Conservation (phyloP, 2,888 invertebrate genomes). For the Hemaris fuciformis region DNA sequence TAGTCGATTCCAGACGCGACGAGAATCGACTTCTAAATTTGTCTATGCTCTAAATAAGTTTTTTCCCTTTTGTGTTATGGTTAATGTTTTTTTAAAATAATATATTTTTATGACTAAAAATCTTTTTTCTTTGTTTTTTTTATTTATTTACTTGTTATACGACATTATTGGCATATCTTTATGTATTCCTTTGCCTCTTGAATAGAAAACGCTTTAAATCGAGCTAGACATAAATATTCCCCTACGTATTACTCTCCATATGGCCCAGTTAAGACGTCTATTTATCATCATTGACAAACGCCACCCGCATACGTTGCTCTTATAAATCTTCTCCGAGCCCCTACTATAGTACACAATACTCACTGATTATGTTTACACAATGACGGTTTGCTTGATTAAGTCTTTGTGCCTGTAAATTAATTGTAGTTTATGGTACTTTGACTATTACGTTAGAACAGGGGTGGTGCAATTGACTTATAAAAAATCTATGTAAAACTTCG, state of each 20-base stretch:
- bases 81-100: not conserved
- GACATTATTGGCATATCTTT: too few species aligned
- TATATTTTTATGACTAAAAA: too few species aligned
- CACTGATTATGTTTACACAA: constrained; percentile 1
- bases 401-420: not conserved
- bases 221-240: not conserved
- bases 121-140: too few species aligned
- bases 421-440: too few species aligned
- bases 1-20: not conserved
- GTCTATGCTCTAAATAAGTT: not conserved
- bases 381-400: constrained; percentile 8
- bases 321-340: constrained; percentile 29
- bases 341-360: constrained; percentile 18
- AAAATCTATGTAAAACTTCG: too few species aligned
- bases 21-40: not conserved
- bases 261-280: not conserved
- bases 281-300: constrained; percentile 12
- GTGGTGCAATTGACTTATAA: too few species aligned
- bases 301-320: constrained; percentile 29
- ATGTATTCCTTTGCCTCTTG: too few species aligned
- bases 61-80: not conserved
- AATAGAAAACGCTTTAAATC: too few species aligned
- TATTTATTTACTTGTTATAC: too few species aligned
- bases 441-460: too few species aligned
- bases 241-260: too few species aligned